A percentile compares a stretch with the other conserved stretches of the same genome.
phyloP scores from a whole-genome alignment of 2,113 vertebrate species.

The Pterophyllum scalare region DNA sequence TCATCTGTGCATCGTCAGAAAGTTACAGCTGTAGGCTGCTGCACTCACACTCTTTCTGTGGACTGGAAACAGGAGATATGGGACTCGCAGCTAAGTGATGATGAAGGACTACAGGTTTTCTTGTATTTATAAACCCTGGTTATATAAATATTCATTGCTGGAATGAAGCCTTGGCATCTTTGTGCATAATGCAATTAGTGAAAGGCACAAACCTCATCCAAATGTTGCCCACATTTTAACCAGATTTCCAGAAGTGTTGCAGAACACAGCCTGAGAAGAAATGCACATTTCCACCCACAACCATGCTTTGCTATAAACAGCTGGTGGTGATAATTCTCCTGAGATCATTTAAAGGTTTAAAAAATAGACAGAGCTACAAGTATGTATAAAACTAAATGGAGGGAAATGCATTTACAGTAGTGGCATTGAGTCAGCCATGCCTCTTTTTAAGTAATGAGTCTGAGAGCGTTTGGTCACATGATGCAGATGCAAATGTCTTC shows the following conservation, averaged over 20 bases:
- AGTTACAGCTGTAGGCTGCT: background rate
- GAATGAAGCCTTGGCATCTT: slow-evolving; percentile 4
- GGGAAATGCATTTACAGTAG: background rate
- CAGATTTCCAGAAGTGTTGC: background rate
- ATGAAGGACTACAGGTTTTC: slow-evolving; percentile 3
- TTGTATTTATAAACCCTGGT: background rate
- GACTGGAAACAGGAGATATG: background rate
- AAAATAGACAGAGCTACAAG: background rate
- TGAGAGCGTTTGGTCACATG: too few species aligned
- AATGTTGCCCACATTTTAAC: background rate
- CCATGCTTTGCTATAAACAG: background rate
- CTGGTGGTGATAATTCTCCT: background rate
- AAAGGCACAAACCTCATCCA: background rate
- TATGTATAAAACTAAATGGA: background rate
- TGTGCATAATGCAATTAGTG: background rate
- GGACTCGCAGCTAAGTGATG: background rate
- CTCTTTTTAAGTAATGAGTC: background rate
- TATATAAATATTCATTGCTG: background rate
- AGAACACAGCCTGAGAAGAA: background rate
- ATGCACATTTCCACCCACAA: rapidly evolving
- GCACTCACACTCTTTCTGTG: background rate
- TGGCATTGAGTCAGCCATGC: background rate
- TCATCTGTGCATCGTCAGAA: background rate
- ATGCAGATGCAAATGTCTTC: background rate
- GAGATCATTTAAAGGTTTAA: background rate